Conservation (phyloP, 2,113 vertebrate genomes). For the Brienomyrus longianalis region DNA sequence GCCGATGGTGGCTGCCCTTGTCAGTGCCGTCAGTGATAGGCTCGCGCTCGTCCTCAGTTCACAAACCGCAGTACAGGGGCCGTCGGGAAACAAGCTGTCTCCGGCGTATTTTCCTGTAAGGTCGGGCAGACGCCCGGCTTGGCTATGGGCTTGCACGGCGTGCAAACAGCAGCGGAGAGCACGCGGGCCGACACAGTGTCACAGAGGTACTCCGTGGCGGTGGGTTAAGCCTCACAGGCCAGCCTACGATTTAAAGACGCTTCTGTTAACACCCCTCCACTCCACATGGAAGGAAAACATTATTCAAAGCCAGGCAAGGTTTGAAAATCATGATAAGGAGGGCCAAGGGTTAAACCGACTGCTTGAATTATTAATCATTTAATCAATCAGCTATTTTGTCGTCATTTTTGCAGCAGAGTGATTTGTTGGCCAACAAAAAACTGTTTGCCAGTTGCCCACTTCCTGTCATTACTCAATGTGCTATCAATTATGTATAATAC, state of each 20-base stretch:
- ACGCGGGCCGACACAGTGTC: conserved; percentile 11
- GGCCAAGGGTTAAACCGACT: background rate
- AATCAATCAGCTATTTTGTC: background rate
- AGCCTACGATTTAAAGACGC: background rate
- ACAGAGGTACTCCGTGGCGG: conserved; percentile 36
- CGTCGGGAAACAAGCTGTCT: conserved; percentile 17
- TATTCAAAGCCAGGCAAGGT: background rate
- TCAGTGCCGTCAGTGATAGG: background rate
- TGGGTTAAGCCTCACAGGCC: background rate
- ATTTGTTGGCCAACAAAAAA: background rate
- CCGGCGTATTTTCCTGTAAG: conserved; percentile 45
- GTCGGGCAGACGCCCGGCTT: conserved; percentile 34
- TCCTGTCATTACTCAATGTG: background rate
- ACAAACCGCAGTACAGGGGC: background rate
- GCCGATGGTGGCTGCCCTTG: background rate
- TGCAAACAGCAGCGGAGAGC: background rate
- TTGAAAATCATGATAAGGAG: background rate
- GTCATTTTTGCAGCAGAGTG: background rate
- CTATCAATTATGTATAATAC: background rate
- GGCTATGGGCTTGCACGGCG: background rate
- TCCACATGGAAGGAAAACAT: background rate
- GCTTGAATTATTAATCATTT: conserved; percentile 10
- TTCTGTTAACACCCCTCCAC: background rate
- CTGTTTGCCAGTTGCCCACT: background rate
- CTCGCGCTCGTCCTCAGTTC: background rate